Percentiles rank a stretch among this genome's conserved stretches.
These are phyloP conservation scores for Chauna torquata DNA, from an alignment of 2,113 vertebrate species.

Conservation along the genomic window DNA sequence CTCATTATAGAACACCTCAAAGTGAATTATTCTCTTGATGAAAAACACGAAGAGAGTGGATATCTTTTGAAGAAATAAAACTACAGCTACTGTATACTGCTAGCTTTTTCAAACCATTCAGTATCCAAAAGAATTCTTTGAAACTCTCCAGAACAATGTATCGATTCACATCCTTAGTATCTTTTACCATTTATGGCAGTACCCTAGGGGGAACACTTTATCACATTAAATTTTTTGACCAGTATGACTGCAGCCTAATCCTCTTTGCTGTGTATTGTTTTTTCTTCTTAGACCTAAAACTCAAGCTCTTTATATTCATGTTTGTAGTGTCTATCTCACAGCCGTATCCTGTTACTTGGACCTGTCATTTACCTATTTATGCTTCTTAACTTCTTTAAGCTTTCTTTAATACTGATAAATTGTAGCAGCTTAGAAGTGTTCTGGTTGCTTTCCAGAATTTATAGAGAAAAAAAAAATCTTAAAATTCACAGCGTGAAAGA, in stretches of 20 bases:
- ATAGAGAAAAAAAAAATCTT: not conserved
- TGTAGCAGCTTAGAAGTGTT: not conserved
- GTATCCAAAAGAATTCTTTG: not conserved
- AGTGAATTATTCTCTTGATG: not conserved
- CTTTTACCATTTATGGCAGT: not conserved
- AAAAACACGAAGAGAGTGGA: not conserved
- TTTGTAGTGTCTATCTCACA: not conserved
- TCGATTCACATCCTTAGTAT: not conserved
- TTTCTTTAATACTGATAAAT: not conserved
- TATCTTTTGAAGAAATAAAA: not conserved
- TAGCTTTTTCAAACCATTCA: not conserved
- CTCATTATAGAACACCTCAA: not conserved
- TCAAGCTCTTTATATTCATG: not conserved
- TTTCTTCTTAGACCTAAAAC: not conserved
- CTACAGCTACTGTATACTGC: not conserved
- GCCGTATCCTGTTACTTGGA: not conserved
- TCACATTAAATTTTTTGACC: not conserved
- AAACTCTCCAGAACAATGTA: not conserved
- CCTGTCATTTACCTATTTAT: not conserved
- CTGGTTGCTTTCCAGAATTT: not conserved
- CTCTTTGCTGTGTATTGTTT: not conserved
- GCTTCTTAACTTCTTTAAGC: not conserved
- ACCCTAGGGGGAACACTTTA: not conserved
- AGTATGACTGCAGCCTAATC: not conserved
- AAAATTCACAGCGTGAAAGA: not conserved